phyloP scores from a whole-genome alignment of 2,113 vertebrate genomes.

The Tamias sibiricus region DNA sequence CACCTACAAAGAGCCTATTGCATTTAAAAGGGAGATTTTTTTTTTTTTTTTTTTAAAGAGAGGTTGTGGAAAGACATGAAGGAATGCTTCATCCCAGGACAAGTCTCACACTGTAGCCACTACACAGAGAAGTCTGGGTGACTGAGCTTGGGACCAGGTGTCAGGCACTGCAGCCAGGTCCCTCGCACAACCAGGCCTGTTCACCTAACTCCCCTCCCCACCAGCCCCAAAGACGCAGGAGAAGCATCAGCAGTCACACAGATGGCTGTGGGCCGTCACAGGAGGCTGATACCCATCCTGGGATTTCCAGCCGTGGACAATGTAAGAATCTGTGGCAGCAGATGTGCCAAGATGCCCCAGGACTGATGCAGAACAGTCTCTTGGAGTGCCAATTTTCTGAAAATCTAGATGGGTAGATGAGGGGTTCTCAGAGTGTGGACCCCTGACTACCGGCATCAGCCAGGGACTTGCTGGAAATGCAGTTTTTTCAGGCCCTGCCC shows the following conservation, averaged over 20 bases:
- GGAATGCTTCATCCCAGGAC: background rate
- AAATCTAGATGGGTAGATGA: background rate
- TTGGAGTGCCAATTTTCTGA: background rate
- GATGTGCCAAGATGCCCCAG: background rate
- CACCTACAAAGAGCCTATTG: background rate
- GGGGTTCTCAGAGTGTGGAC: background rate
- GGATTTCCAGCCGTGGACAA: background rate
- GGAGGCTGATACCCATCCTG: accelerated
- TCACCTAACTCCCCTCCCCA: accelerated
- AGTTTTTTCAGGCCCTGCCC: background rate
- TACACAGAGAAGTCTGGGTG: background rate
- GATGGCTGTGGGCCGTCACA: accelerated
- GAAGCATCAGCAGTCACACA: background rate
- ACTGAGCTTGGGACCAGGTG: background rate
- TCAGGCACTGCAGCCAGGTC: background rate
- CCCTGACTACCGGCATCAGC: background rate
- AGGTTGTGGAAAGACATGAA: background rate
- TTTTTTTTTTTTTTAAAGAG: background rate
- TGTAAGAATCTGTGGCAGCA: no score
- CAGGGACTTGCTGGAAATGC: background rate
- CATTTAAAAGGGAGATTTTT: background rate
- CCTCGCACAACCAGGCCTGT: background rate
- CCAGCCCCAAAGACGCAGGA: background rate
- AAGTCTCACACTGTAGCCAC: background rate
- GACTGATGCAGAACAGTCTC: accelerated